These are phyloP conservation scores for Rhinoptilus africanus DNA, from an alignment of 2,113 vertebrate species.

Conservation along the genomic window DNA sequence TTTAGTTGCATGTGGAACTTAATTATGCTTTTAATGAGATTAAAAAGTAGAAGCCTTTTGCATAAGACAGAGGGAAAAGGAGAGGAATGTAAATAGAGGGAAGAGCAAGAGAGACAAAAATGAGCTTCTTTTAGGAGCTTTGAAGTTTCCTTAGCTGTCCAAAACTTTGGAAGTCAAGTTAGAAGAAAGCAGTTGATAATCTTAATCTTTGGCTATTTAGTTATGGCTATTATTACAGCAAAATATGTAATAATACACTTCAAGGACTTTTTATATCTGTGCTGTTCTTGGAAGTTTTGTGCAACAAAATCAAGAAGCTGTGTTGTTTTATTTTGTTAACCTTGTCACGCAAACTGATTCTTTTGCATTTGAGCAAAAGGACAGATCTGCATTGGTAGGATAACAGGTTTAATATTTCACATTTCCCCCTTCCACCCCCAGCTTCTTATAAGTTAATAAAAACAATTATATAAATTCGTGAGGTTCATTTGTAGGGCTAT, in stretches of 20 bases:
- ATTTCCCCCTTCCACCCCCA: rapidly evolving
- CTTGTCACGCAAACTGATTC: neutral
- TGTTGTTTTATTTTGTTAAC: neutral
- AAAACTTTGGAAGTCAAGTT: neutral
- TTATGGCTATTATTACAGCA: neutral
- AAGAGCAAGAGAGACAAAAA: neutral
- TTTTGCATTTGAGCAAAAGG: neutral
- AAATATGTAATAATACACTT: neutral
- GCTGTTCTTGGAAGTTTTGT: neutral
- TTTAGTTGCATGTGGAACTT: neutral
- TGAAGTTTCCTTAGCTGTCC: neutral
- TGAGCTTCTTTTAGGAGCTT: neutral
- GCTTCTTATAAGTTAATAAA: neutral
- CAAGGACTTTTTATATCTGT: neutral
- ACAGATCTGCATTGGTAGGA: neutral
- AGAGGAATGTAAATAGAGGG: neutral
- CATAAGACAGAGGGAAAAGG: neutral
- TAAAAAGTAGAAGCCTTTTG: neutral
- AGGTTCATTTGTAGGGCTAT: neutral
- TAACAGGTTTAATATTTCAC: neutral
- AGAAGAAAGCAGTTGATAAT: neutral
- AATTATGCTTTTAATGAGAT: neutral
- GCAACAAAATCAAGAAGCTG: neutral
- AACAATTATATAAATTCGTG: neutral
- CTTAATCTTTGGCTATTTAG: neutral